Evolutionary conservation across 2,888 invertebrate species (phyloP), one percentile per base, ranked within the genome.

Genomic region (Ophonus ardosiacus): DNA sequence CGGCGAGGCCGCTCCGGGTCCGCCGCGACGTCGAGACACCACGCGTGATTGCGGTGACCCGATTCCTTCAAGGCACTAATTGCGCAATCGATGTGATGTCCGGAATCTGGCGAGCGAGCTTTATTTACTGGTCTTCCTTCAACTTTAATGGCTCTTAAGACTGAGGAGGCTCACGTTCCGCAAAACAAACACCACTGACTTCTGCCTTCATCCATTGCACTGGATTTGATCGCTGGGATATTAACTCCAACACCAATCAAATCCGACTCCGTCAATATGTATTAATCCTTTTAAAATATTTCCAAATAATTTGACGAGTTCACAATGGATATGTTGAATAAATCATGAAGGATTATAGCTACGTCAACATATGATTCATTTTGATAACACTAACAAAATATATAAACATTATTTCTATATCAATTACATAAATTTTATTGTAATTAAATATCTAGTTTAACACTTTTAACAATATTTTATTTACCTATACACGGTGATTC

Each of bases 61-160:
- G 80, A 80, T 80, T 80, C 38, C 61, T 38, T 18, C 61, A 80
- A 59, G 38, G 63, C 80, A 80, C 80, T 80, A 80, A 80, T 80
- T 80, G 80, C 80, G 80, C 80, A 80, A 80, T 80, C 80, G 80
- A 61, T 80, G 80, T 80, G 61, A 79, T 79, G 79, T 79, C 59
- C 31, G 21, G 78, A 24, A 51, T 43, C 24, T 17, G 68, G 24
- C 15, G 59, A 59, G 18, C 56, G 43, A n/a, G 38, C 31, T 80
- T 80, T 80, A 80, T 80, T 80, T 80, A 80, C 80, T 59, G 80
- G 40, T 43, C 80, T 80, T 63, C 59, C 18, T 15, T 38, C 61
- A 40, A 63, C 31, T 80, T 59, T 80, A 80, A 80, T 61, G 80
- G 63, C 63, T 61, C 80, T 80, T 80, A 61, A 63, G 80, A 43